Base-by-base conservation (phyloP, 2,113 vertebrate genomes). In the Pseudopipra pipra region DNA sequence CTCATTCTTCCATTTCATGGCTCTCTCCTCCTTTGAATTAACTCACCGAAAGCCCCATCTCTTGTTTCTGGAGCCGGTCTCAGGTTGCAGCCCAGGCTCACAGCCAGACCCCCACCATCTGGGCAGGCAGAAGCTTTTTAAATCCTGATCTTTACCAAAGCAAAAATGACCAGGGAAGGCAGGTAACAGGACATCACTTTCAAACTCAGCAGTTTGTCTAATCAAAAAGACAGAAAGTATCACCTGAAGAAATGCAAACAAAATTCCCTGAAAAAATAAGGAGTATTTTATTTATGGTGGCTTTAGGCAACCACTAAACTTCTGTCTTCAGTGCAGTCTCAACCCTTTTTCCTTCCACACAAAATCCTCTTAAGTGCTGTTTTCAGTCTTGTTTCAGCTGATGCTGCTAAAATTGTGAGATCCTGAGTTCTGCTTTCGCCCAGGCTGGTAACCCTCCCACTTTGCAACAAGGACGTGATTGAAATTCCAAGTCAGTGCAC, bases 1-100 rank as follows among this genome's bases (percentile, higher is more conserved):
- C 93, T 93, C 91, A 62, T 66, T 82, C 91, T 87, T 93, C 93
- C 89, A 94, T 95, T 93, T 93, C 93, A 62, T 4, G 78, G 35
- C 71, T 79, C 71, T 76, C 49, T 81, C 72, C 88, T 90, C 83
- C 49, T 51, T 31, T 44, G 59, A 89, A 93, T 94, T 82, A 87
- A 93, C 58, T 73, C 55, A 54, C 70, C 71, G 25, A 56, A 95
- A 89, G 55, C 31, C 25, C n/a, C 31, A 51, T 43, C 91, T 95
- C 91, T 63, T 15, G 24, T 96, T 96, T 93, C 93, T 51, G 12
- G 30, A 83, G 71, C 71, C 33, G 2, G 2, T 59, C 79, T 95
- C 88, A 18, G 23, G 35, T 92, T 72, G 93, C 95, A 72, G 83
- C 55, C 9, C 66, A 63, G 72, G 83, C 87, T 77, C 39, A 28